Percentiles rank a stretch among this genome's conserved stretches.
phyloP scores from a whole-genome alignment of 2,797 vertebrate genomes.

The Fistularia tabacaria region DNA sequence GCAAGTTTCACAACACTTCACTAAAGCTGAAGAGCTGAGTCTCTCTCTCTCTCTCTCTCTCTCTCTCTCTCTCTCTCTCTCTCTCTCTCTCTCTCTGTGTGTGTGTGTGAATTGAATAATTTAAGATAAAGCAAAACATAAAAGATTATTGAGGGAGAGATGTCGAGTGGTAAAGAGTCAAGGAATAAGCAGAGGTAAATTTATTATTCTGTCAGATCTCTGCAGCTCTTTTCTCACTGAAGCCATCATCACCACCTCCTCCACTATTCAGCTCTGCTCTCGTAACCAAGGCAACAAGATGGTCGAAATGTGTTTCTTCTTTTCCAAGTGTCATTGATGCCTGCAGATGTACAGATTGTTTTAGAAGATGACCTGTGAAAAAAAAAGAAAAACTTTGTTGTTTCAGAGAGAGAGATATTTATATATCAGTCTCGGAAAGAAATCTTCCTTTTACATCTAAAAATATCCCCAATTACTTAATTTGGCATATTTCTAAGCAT shows the following conservation, averaged over 20 bases:
- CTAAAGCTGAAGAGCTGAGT: too few species aligned
- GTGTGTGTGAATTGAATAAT: too few species aligned
- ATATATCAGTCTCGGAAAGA: background rate
- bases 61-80: too few species aligned
- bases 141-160: conserved; percentile 7
- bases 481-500: too few species aligned
- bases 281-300: conserved; percentile 64
- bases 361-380: background rate
- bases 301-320: conserved; percentile 16
- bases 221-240: conserved; percentile 29
- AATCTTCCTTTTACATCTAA: background rate
- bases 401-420: background rate
- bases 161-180: conserved; percentile 6
- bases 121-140: too few species aligned
- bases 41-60: too few species aligned
- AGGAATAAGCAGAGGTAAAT: conserved; percentile 35
- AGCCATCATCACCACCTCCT: conserved; percentile 38
- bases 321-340: background rate
- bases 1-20: too few species aligned
- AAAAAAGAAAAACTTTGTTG: background rate
- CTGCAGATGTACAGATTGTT: background rate
- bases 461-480: too few species aligned
- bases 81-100: too few species aligned
- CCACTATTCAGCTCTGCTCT: conserved; percentile 28
- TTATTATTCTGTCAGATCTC: conserved; percentile 62